phyloP scores from a whole-genome alignment of 2,888 invertebrate genomes.

The Allolobophora icterica region DNA sequence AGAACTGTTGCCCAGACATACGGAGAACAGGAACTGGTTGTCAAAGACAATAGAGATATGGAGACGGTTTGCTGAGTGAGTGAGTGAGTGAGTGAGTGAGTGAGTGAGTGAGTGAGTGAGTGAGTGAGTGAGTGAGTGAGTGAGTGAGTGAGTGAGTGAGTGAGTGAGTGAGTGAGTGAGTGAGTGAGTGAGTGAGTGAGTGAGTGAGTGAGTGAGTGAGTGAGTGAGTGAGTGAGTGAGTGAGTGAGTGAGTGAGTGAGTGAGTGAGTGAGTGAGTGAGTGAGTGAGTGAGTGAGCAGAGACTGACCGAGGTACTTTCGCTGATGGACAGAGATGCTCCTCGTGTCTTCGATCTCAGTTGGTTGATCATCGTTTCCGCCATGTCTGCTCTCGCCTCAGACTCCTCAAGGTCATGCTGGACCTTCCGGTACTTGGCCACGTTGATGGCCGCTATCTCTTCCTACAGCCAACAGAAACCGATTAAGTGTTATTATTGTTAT shows the following conservation, averaged over 20 bases:
- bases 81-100: too few relatives aligned
- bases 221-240: not conserved
- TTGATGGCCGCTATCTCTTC: conserved; percentile 39
- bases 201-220: not conserved
- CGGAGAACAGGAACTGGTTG: too few relatives aligned
- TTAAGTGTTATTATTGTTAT: too few relatives aligned
- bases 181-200: not conserved
- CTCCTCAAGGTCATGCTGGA: conserved; percentile 40
- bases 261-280: not conserved
- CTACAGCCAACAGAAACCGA: not conserved
- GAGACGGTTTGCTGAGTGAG: too few relatives aligned
- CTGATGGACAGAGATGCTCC: conserved; percentile 21
- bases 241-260: too few relatives aligned
- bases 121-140: not conserved
- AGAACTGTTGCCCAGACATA: too few relatives aligned
- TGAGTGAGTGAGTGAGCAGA: not conserved
- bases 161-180: not conserved
- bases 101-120: not conserved
- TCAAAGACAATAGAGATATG: too few relatives aligned
- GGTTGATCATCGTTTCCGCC: conserved; percentile 33
- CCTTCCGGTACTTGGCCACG: conserved; percentile 38
- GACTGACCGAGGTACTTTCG: conserved; percentile 26
- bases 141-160: not conserved
- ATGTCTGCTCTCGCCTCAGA: conserved; percentile 38
- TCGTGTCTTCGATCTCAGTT: conserved; percentile 33